Evolutionary conservation across 1,140 invertebrate genomes (phyloP), one percentile per base, ranked within the genome.

Genomic region (Sinella curviseta): DNA sequence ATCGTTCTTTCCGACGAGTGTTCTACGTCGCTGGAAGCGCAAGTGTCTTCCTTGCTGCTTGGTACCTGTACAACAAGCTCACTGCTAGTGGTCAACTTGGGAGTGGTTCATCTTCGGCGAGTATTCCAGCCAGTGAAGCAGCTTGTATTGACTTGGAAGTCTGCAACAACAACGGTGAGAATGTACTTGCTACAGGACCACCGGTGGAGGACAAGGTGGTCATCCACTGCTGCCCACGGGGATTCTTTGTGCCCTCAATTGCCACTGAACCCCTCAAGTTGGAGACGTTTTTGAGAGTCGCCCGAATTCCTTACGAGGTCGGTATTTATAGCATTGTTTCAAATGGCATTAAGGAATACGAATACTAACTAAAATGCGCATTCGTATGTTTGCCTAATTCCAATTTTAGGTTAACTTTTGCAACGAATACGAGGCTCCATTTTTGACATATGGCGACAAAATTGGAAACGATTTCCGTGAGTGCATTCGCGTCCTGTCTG

Each of bases 401-500:
- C n/a, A n/a, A n/a, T n/a, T n/a, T n/a, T 24, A 70, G 65, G 65
- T 70, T 1, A 33, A 33, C 8, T 70, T 70, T 70, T 31, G 28
- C 28, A 70, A 70, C 12, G 65, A 24, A 12, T 14, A 70, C 12
- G 30, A 70, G 4, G 12, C 65, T 2, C 65, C 65, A 70, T 33
- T 70, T 33, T 14, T 70, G 30, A 70, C 65, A 12, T 31, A 31
- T 33, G 65, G 65, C 8, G 24, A 33, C 31, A 70, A 70, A 70
- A n/a, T 33, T 70, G 65, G 26, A 31, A 33, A 70, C 31, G 0
- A 82, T 87, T 4, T 82, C 85, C 0, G 87, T 87, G 84, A 87
- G 60, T 85, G 85, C 73, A 86, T 88, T 28, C 85, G 85, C 31
- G 84, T 84, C 74, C 81, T 88, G 4, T 82, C 84, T 20, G 75